phyloP scores from a whole-genome alignment of 2,797 vertebrate genomes.

The Ceryle rudis region DNA sequence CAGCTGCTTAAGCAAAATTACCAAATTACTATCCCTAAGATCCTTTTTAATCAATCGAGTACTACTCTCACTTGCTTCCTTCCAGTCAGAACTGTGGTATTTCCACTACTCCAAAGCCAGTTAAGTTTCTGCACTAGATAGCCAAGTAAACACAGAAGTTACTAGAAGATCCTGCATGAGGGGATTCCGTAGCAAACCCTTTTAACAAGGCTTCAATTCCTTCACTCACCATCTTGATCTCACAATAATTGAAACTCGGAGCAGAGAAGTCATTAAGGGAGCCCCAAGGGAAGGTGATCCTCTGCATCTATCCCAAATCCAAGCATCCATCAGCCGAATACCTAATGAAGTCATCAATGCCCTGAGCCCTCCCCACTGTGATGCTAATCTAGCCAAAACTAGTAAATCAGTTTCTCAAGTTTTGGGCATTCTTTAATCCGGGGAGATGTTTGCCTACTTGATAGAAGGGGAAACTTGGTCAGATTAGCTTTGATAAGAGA shows the following conservation, averaged over 20 bases:
- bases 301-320: background rate
- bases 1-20: background rate
- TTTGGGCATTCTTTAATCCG: background rate
- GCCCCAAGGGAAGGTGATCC: background rate
- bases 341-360: background rate
- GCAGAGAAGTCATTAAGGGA: background rate
- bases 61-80: background rate
- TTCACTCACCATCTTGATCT: slow-evolving; percentile 32
- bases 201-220: background rate
- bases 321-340: background rate
- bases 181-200: background rate
- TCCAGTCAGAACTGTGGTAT: background rate
- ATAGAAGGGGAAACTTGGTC: background rate
- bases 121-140: background rate
- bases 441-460: background rate
- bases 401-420: background rate
- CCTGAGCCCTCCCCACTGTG: background rate
- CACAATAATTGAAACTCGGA: background rate
- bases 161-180: background rate
- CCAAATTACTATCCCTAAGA: background rate
- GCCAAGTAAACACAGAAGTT: background rate
- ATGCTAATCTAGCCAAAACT: slow-evolving; percentile 5
- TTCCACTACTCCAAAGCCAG: background rate
- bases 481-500: slow-evolving; percentile 35
- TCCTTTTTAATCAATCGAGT: background rate